Conservation (phyloP, 2,888 invertebrate species). For the Eristalis pertinax region DNA sequence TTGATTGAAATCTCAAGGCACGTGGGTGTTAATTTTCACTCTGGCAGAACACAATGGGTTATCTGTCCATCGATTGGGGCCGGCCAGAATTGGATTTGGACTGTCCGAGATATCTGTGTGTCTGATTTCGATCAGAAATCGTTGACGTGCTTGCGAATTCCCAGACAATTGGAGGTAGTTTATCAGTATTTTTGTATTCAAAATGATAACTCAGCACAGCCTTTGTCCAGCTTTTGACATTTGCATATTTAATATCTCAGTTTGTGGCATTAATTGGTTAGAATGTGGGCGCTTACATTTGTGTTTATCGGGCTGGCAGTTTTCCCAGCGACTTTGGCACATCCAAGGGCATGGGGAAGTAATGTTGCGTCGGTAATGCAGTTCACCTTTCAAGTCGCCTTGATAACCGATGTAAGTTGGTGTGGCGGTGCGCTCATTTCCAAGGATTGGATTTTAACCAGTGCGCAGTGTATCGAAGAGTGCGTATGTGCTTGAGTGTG, state of each 20-base stretch:
- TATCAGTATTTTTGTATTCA: neutral
- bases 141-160: neutral
- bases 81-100: neutral
- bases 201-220: neutral
- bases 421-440: conserved; percentile 70
- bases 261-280: neutral
- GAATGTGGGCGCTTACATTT: neutral
- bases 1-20: neutral
- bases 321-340: neutral
- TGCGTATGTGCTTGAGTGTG: neutral
- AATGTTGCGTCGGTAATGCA: conserved; percentile 41
- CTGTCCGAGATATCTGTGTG: neutral
- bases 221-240: neutral
- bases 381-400: conserved; percentile 67
- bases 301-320: neutral
- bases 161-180: neutral
- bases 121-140: neutral
- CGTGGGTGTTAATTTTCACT: neutral
- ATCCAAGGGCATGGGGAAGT: conserved; percentile 47
- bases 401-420: conserved; percentile 48
- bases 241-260: conserved; percentile 5
- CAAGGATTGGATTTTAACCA: conserved; percentile 57
- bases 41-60: neutral
- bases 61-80: neutral
- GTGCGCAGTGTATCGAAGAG: conserved; percentile 69